phyloP scores from a whole-genome alignment of 2,113 vertebrate genomes.

The Phocoena phocoena region DNA sequence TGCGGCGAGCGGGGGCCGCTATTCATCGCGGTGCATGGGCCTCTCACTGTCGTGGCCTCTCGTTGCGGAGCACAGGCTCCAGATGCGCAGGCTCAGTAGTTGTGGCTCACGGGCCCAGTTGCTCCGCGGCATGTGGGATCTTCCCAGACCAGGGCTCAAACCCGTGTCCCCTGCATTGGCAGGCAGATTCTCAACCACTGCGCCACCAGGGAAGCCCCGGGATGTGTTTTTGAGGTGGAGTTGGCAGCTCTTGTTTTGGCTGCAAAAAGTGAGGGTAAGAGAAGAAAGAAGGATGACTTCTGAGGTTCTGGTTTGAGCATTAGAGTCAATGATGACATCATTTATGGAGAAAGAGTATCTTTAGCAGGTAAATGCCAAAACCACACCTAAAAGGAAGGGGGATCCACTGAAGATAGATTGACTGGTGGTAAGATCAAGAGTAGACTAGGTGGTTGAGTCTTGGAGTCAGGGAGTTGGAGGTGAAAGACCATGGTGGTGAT shows the following conservation, averaged over 20 bases:
- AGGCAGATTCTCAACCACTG: too few species aligned
- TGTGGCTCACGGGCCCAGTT: too few species aligned
- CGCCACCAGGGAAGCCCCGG: too few species aligned
- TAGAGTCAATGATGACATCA: not conserved
- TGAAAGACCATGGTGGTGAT: not conserved
- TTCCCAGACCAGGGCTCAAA: too few species aligned
- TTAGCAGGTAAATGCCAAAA: not conserved
- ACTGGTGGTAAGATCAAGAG: not conserved
- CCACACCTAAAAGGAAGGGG: not conserved
- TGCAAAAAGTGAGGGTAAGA: not conserved
- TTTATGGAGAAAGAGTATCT: not conserved
- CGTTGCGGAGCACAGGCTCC: too few species aligned
- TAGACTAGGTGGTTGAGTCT: not conserved
- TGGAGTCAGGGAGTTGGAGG: too few species aligned
- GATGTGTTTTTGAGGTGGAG: not conserved
- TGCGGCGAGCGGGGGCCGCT: too few species aligned
- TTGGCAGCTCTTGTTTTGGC: not conserved
- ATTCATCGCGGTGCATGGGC: too few species aligned
- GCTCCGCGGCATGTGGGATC: too few species aligned
- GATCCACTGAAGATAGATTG: not conserved
- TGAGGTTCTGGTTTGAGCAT: not conserved
- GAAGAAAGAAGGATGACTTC: not conserved
- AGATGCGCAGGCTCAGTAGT: too few species aligned
- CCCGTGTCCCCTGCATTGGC: too few species aligned
- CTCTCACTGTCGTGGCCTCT: too few species aligned